phyloP scores from a whole-genome alignment of 2,888 invertebrate species.

The Hydrotaea diabolus region DNA sequence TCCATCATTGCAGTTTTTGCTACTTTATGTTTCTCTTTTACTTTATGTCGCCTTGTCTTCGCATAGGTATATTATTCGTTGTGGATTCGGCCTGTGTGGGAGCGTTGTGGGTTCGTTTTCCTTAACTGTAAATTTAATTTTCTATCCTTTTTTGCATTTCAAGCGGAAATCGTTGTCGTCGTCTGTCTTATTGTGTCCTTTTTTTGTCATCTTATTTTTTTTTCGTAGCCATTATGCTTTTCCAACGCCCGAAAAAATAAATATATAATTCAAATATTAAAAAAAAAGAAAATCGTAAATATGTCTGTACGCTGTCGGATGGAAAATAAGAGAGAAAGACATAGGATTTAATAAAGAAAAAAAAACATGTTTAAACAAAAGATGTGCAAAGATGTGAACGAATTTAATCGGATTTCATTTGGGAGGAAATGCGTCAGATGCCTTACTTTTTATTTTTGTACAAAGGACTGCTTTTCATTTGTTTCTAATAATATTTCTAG shows the following conservation, averaged over 20 bases:
- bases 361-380: conserved; percentile 13
- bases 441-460: too few relatives aligned
- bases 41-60: conserved; percentile 1
- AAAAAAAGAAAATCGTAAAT: background rate
- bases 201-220: background rate
- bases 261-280: conserved; percentile 15
- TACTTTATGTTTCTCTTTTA: conserved; percentile 10
- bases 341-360: background rate
- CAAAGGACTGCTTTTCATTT: too few relatives aligned
- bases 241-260: background rate
- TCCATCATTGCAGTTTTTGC: background rate
- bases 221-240: background rate
- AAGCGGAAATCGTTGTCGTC: conserved; percentile 40
- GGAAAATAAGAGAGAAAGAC: background rate
- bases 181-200: conserved; percentile 29
- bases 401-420: conserved; percentile 12
- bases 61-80: background rate
- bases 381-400: conserved; percentile 4
- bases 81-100: background rate
- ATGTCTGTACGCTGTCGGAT: background rate
- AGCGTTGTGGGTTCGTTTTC: conserved; percentile 9
- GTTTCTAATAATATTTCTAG: too few relatives aligned
- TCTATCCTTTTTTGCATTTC: conserved; percentile 43
- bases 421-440: background rate
- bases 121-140: conserved; percentile 36